Percentiles rank a stretch among this genome's conserved stretches.
phyloP scores from a whole-genome alignment of 2,113 vertebrate genomes.

The Perccottus glenii region DNA sequence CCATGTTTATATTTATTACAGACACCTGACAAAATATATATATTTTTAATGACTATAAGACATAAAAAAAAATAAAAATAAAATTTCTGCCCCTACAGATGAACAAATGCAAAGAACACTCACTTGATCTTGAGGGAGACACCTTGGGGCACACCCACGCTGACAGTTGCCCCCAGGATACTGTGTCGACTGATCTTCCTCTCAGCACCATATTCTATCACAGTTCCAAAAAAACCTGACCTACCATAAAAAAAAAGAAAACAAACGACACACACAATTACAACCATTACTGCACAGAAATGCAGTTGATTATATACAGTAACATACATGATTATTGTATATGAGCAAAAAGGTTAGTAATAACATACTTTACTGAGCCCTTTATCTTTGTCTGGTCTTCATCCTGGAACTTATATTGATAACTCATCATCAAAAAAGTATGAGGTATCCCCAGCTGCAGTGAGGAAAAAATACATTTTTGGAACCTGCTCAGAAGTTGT shows the following conservation, averaged over 20 bases:
- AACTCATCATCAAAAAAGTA: slow-evolving; percentile 94
- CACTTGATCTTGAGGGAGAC: slow-evolving; percentile 98
- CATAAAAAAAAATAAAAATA: too few species aligned
- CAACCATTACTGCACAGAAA: not conserved
- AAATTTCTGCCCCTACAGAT: too few species aligned
- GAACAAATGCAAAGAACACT: slow-evolving; percentile 46
- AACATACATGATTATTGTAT: not conserved
- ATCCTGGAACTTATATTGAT: slow-evolving; percentile 98
- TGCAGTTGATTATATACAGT: not conserved
- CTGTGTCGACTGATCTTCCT: slow-evolving; percentile 98
- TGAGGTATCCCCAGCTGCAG: slow-evolving; percentile 94
- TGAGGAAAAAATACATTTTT: slow-evolving; percentile 37
- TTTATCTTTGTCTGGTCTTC: slow-evolving; percentile 96
- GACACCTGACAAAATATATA: too few species aligned
- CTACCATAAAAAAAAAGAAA: slow-evolving; percentile 75
- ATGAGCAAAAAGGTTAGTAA: not conserved
- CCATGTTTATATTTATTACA: too few species aligned
- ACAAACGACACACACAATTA: slow-evolving; percentile 4
- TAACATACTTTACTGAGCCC: slow-evolving; percentile 92
- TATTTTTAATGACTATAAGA: too few species aligned
- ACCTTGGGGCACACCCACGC: slow-evolving; percentile 93
- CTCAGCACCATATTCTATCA: slow-evolving; percentile 96
- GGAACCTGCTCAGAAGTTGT: too few species aligned
- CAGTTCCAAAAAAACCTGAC: slow-evolving; percentile 94
- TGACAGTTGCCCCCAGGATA: slow-evolving; percentile 90